Conservation (phyloP, 2,113 vertebrate genomes). For the Ia io region DNA sequence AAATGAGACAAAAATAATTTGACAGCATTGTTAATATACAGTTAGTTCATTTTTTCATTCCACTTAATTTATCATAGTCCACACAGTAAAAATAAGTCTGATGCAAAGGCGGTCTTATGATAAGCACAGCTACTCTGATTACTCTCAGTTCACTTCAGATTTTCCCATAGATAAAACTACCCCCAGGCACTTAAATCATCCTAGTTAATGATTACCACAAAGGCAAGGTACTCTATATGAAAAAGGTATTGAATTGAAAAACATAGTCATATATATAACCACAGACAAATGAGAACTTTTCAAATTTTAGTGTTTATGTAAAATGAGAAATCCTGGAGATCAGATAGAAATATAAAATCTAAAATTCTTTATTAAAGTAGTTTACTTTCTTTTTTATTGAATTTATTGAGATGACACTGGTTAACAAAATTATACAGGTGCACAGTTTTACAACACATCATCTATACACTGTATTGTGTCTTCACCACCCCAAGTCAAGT, state of each 20-base stretch:
- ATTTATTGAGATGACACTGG: neutral
- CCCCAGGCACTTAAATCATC: neutral
- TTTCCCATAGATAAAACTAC: neutral
- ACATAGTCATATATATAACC: neutral
- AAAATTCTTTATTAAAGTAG: neutral
- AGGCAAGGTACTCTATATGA: neutral
- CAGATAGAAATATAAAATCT: neutral
- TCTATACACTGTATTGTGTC: neutral
- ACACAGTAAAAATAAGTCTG: neutral
- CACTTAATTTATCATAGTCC: neutral
- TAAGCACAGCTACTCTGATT: neutral
- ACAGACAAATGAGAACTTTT: neutral
- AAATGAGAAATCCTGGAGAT: neutral
- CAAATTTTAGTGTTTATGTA: neutral
- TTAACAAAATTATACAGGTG: neutral
- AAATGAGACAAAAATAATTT: conserved; percentile 48
- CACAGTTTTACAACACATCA: neutral
- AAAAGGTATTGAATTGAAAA: neutral
- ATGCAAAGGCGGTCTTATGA: neutral
- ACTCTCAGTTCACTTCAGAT: neutral
- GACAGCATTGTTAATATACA: neutral
- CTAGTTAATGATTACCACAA: neutral
- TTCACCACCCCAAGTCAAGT: neutral
- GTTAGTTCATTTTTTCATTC: conserved; percentile 4
- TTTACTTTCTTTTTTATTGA: neutral